Evolutionary conservation across 2,797 vertebrate species (phyloP), one percentile per base, ranked within the genome.

Genomic region (Cuculus canorus): DNA sequence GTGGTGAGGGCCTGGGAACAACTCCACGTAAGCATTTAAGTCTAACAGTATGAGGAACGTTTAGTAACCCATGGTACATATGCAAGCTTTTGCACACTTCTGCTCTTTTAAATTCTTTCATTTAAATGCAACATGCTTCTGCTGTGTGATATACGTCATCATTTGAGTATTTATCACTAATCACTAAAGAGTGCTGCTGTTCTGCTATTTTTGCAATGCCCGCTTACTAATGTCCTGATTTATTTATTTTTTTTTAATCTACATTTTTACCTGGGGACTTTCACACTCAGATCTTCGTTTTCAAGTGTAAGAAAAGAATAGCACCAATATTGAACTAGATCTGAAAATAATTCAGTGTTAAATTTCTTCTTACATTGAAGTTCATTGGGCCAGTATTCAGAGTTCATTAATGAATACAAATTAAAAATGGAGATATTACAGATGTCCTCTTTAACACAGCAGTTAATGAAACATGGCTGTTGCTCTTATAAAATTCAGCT

Each of bases 211-310:
- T 80, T 96, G 93, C 83, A 93, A 32, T 60, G 56, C 22, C 28
- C 19, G 22, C 50, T 65, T 77, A 37, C 88, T 84, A 95, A 92
- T 77, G 90, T 84, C 88, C 94, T 92, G 79, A 94, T 75, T n/a
- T 77, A 72, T 82, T 93, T 84, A 94, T 75, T n/a, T 77, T 72
- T 82, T 93, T 84, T 96, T 95, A 84, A 90, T 90, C 71, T 91
- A 76, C 56, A 33, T 82, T 96, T 95, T 95, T 90, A 95, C 77
- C 82, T 95, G 39, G 45, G 21, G 18, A 28, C 28, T 59, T 90
- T 96, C 89, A 91, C 66, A 57, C 71, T 97, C 90, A 94, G 83
- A 93, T 91, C 77, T 95, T 95, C 13, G 86, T 93, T 95, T 96
- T 94, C 86, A 91, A 48, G 77, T 94, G 54, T 84, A 91, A 86